Evolutionary conservation across 2,113 vertebrate species (phyloP).

Genomic region (Epinephelus cyanopodus): DNA sequence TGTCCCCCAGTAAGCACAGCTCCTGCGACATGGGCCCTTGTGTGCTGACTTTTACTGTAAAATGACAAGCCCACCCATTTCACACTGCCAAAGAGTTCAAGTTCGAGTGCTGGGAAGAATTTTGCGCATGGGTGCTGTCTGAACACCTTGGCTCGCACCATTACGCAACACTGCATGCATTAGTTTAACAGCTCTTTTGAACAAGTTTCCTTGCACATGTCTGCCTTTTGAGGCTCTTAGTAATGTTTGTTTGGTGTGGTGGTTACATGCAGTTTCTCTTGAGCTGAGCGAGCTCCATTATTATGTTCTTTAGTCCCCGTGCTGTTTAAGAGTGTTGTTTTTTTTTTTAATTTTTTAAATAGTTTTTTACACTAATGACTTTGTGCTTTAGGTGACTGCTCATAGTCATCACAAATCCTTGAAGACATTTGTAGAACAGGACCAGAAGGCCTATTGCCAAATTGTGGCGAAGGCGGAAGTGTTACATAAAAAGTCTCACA

Average conservation of each 20-base stretch:
- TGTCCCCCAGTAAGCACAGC: background rate
- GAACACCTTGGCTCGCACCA: constrained; percentile 63
- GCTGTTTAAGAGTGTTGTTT: background rate
- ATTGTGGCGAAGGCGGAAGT: constrained; percentile 21
- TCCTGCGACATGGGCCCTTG: background rate
- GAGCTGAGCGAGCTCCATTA: background rate
- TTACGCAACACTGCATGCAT: constrained; percentile 59
- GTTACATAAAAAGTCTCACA: constrained; percentile 15
- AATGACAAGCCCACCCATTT: constrained; percentile 40
- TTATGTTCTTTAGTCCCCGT: background rate
- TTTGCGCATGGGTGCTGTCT: constrained; percentile 58
- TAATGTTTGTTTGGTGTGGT: constrained; percentile 32
- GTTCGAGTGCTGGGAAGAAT: constrained; percentile 67
- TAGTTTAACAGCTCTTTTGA: constrained; percentile 54
- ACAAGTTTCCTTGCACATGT: constrained; percentile 41
- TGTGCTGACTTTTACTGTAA: constrained; percentile 39
- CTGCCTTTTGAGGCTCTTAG: constrained; percentile 13
- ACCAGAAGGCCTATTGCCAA: constrained; percentile 21
- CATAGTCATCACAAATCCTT: constrained; percentile 21
- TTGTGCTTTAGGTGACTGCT: constrained; percentile 22
- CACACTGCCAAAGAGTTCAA: constrained; percentile 57
- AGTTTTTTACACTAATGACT: constrained; percentile 26
- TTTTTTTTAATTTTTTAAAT: constrained; percentile 19
- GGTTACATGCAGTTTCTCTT: background rate
- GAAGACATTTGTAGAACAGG: constrained; percentile 17